These are phyloP conservation scores for Pyrocephalus nanus DNA, from an alignment of 2,797 vertebrate species.

Conservation along the genomic window DNA sequence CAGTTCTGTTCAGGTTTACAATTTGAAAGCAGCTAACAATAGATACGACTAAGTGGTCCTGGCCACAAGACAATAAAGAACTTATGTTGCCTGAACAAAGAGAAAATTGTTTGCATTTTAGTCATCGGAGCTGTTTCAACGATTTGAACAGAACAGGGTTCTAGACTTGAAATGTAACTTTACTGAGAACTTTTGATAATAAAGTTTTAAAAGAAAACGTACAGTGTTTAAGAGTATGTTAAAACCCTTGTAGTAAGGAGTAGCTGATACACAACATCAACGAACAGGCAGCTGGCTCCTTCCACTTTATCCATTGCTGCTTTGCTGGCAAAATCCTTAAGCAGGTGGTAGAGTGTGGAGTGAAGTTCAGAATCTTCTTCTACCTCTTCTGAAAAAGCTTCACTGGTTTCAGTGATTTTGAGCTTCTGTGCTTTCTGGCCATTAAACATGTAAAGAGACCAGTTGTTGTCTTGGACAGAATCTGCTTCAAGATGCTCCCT, in stretches of 20 bases:
- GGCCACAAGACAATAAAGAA: not conserved
- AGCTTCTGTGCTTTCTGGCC: slow-evolving; percentile 82
- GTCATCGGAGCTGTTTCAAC: not conserved
- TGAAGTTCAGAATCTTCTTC: slow-evolving; percentile 83
- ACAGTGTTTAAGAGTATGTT: slow-evolving; percentile 68
- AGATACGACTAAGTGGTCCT: not conserved
- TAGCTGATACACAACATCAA: slow-evolving; percentile 79
- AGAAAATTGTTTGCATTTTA: not conserved
- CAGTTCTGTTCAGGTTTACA: not conserved
- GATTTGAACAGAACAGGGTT: not conserved
- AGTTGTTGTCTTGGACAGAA: slow-evolving; percentile 20
- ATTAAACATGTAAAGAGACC: slow-evolving; percentile 84
- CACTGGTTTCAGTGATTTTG: slow-evolving; percentile 77
- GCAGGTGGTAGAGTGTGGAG: slow-evolving; percentile 89
- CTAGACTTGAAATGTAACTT: slow-evolving; percentile 14
- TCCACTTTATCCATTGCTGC: slow-evolving; percentile 60
- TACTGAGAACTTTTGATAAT: slow-evolving; percentile 40
- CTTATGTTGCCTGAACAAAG: slow-evolving; percentile 1
- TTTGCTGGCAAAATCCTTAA: slow-evolving; percentile 79
- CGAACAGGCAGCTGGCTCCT: slow-evolving; percentile 69
- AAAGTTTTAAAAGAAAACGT: slow-evolving; percentile 12
- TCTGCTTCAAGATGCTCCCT: slow-evolving; percentile 73
- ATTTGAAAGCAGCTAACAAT: not conserved
- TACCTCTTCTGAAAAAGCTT: slow-evolving; percentile 79
- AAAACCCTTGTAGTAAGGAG: slow-evolving; percentile 82